A percentile compares a stretch with the other conserved stretches of the same genome.
These are phyloP conservation scores for Hyalella azteca DNA, from an alignment of 2,888 invertebrate genomes.

Conservation along the genomic window DNA sequence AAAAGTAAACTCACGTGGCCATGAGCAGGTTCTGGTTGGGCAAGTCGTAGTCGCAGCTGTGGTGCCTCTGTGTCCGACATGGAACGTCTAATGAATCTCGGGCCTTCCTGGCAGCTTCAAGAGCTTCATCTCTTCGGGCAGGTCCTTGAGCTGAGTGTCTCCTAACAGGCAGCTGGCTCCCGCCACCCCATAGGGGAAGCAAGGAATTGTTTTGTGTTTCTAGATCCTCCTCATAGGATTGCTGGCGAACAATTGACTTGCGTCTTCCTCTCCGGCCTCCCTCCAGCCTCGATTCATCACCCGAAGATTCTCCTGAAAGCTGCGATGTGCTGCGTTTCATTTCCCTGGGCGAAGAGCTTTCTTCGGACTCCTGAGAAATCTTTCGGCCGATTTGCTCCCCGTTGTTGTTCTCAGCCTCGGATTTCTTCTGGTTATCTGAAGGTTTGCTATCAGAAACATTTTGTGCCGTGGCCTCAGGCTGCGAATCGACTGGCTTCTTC, in stretches of 20 bases:
- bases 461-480: background rate
- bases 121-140: slow-evolving; percentile 44
- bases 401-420: background rate
- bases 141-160: slow-evolving; percentile 81
- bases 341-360: slow-evolving; percentile 6
- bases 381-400: background rate
- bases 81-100: slow-evolving; percentile 53
- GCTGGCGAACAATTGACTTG: slow-evolving; percentile 72
- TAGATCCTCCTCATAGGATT: slow-evolving; percentile 79
- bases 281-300: slow-evolving; percentile 42
- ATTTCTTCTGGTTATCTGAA: background rate
- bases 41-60: slow-evolving; percentile 53
- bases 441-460: background rate
- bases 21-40: slow-evolving; percentile 39
- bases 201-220: slow-evolving; percentile 60
- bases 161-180: slow-evolving; percentile 76
- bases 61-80: slow-evolving; percentile 48
- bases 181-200: slow-evolving; percentile 66
- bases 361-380: slow-evolving; percentile 7
- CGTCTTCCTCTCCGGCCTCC: slow-evolving; percentile 66
- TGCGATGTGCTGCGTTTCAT: slow-evolving; percentile 38
- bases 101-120: slow-evolving; percentile 37
- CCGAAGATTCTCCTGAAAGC: slow-evolving; percentile 48
- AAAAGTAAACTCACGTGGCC: slow-evolving; percentile 49
- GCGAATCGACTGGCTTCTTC: background rate